Percentiles rank a stretch among this genome's conserved stretches.
phyloP scores from a whole-genome alignment of 2,888 invertebrate genomes.

The Lithophane leautieri region DNA sequence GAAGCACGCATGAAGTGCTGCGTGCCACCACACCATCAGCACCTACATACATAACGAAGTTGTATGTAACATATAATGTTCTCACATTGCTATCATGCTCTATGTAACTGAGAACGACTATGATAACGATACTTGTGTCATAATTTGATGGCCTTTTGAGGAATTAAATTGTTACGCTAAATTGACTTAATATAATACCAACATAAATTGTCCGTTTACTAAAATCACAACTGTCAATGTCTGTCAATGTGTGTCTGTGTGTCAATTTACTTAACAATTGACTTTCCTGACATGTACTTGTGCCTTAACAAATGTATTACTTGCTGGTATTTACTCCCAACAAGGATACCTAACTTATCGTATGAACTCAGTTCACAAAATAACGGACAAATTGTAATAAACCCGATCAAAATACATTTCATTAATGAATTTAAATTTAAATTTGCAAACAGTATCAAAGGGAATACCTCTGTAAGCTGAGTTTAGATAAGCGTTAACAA shows the following conservation, averaged over 20 bases:
- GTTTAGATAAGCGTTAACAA: conserved; percentile 48
- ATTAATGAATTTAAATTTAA: conserved; percentile 63
- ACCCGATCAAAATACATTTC: conserved; percentile 62
- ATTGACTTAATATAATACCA: too few relatives aligned
- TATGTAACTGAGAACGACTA: background rate
- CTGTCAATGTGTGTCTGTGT: too few relatives aligned
- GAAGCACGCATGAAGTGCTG: too few relatives aligned
- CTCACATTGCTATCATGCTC: background rate
- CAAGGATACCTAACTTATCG: background rate
- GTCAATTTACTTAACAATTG: too few relatives aligned
- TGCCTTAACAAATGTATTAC: too few relatives aligned
- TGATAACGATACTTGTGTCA: background rate
- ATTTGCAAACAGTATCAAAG: conserved; percentile 64
- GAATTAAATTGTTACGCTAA: too few relatives aligned
- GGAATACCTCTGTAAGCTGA: conserved; percentile 50
- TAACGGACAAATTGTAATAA: conserved; percentile 45
- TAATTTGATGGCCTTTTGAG: background rate
- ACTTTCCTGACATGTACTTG: too few relatives aligned
- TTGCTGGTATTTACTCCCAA: too few relatives aligned
- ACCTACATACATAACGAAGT: background rate
- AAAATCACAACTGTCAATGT: too few relatives aligned
- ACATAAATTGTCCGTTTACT: too few relatives aligned
- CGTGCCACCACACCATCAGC: too few relatives aligned
- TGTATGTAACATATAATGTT: background rate
- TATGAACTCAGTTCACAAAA: conserved; percentile 27